These are phyloP conservation scores for Goniozus legneri DNA, from an alignment of 1,140 invertebrate species.

Conservation along the genomic window DNA sequence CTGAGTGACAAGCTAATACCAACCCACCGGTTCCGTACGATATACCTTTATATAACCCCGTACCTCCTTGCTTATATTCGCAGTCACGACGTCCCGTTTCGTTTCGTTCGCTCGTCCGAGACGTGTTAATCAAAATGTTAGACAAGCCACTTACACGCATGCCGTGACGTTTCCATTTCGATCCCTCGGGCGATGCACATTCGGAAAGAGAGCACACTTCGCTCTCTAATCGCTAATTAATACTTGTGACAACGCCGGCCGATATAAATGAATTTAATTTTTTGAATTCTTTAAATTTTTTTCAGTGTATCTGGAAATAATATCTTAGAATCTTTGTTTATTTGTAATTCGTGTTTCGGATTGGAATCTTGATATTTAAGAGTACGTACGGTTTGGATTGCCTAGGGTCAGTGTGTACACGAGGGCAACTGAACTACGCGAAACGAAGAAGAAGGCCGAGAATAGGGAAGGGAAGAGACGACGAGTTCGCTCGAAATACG, in stretches of 20 bases:
- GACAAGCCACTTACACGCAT: slow-evolving; percentile 55
- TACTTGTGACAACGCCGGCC: slow-evolving; percentile 25
- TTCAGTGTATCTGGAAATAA: not conserved
- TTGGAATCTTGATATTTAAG: not conserved
- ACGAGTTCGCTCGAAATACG: slow-evolving; percentile 15
- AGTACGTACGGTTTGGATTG: no score
- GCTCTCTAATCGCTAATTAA: slow-evolving; percentile 21
- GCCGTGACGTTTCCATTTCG: slow-evolving; percentile 55
- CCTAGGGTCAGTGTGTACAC: not conserved
- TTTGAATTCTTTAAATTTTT: not conserved
- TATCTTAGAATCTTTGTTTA: no score
- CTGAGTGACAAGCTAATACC: slow-evolving; percentile 52
- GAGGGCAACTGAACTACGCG: not conserved
- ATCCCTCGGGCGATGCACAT: slow-evolving; percentile 16
- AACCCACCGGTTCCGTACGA: slow-evolving; percentile 35
- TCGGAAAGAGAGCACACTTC: not conserved
- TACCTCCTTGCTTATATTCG: slow-evolving; percentile 44
- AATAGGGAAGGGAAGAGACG: not conserved
- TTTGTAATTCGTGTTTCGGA: not conserved
- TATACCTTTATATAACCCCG: slow-evolving; percentile 30
- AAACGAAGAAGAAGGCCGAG: not conserved
- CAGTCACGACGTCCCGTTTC: slow-evolving; percentile 30
- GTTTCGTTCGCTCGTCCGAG: slow-evolving; percentile 31
- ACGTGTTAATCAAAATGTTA: slow-evolving; percentile 58
- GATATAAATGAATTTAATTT: no score